Base-by-base conservation (phyloP, 2,888 invertebrate genomes). In the Sturmia bella region DNA sequence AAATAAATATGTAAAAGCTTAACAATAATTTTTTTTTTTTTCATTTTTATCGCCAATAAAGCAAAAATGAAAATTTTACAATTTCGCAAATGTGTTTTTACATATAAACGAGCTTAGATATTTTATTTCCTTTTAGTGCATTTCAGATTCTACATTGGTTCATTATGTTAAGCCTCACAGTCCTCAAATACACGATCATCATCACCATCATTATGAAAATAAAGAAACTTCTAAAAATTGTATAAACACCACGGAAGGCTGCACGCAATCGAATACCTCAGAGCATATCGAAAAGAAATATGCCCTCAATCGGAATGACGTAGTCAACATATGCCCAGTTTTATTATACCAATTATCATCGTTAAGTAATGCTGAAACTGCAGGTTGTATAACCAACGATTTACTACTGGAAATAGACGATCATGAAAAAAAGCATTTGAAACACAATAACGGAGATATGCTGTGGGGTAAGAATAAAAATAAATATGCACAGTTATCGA, bases 321-420 rank as follows among this genome's bases (percentile, higher is more conserved):
- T 90, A 37, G 57, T 93, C 64, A 90, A 93, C 39, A 90, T 95
- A 41, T 95, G 95, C 85, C 95, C 95, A 1, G 93, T 94, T 54
- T 91, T 95, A 15, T 88, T 95, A 12, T 95, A 95, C 88, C 94
- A 95, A 85, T 91, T 94, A 87, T 89, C 93, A 19, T 93, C 92
- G 3, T 91, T 92, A 80, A 92, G 92, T 0, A 92, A 92, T 13
- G 87, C 91, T 70, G 93, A 93, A 84, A 91, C 92, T 56, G 88
- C 90, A 2, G 94, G 94, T 0, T 94, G 94, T 84, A 90, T 94
- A 5, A 91, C 91, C 83, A 91, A 91, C 50, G 88, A 85, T 81
- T 85, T 81, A 80, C 85, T 90, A 75, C 66, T 48, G 2, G 78
- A 87, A 50, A 87, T 89, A 45, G 87, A 87, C 50, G 84, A 80